These are phyloP conservation scores for Ophthalmolycus amberensis DNA, from an alignment of 2,113 vertebrate genomes.

Conservation along the genomic window DNA sequence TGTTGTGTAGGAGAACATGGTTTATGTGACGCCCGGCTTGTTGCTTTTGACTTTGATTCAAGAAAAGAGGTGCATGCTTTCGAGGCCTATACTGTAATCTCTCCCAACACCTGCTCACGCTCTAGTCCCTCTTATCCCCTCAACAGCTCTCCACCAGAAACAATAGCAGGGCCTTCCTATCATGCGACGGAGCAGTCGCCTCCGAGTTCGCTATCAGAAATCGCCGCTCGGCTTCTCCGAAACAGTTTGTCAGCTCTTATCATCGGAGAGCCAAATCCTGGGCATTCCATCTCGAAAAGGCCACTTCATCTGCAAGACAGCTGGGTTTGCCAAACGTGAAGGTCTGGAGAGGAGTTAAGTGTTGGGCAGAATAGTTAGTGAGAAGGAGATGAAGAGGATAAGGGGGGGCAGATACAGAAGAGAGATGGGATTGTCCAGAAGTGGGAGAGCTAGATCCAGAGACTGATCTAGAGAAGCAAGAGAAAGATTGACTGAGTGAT, in stretches of 20 bases:
- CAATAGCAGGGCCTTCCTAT: constrained; percentile 68
- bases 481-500: constrained; percentile 55
- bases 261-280: constrained; percentile 53
- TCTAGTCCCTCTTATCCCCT: constrained; percentile 63
- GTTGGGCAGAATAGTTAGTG: not conserved
- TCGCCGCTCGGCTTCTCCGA: not conserved
- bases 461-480: constrained; percentile 33
- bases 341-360: constrained; percentile 12
- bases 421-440: constrained; percentile 54
- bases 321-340: constrained; percentile 21
- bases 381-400: not conserved
- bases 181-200: constrained; percentile 27
- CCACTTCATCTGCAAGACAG: constrained; percentile 34
- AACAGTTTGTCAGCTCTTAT: constrained; percentile 50
- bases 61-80: constrained; percentile 49
- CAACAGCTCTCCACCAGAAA: constrained; percentile 54
- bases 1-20: constrained; percentile 36
- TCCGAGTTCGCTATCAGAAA: constrained; percentile 49
- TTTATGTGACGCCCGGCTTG: constrained; percentile 61
- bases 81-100: constrained; percentile 61
- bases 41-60: constrained; percentile 75
- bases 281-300: constrained; percentile 52
- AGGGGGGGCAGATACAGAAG: constrained; percentile 25
- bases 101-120: constrained; percentile 68
- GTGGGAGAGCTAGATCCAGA: constrained; percentile 37